Evolutionary conservation across 2,113 vertebrate genomes (phyloP), one percentile per base, ranked within the genome.

Genomic region (Benitochromis conjunctus): DNA sequence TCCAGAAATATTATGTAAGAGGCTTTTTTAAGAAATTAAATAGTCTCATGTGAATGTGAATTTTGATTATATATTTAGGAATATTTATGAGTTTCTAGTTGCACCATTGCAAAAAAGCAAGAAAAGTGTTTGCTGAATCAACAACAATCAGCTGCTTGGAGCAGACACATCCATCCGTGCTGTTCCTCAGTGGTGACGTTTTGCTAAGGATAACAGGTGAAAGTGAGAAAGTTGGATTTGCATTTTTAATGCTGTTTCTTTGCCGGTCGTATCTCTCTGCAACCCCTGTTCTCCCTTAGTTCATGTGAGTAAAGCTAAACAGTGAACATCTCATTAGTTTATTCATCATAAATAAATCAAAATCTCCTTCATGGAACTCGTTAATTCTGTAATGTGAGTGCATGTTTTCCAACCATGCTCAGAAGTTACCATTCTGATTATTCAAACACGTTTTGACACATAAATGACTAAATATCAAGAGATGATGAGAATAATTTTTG

Each of bases 121-220:
- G n/a, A 71, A 71, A 46, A 71, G 41, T 26, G 0, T 69, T 69
- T 69, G 11, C 19, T 66, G 19, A 41, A 66, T 66, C 41, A 0
- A 16, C 36, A 24, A 0, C 21, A 46, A 16, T 24, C 21, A 71
- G 66, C 9, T 71, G 41, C 41, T 1, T 18, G 66, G 14, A 71
- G 13, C 0, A 46, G 64, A 24, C 1, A 10, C 13, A 46, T 0
- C 41, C 1, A 46, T 24, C 14, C 14, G 0, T 60, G 14, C 24
- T 46, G 36, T 9, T 55, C 54, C 54, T 55, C 54, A 55, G 54
- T 24, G n/a, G 9, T 66, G 19, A 66, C 11, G 5, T 9, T 54
- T 54, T n/a, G 18, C 8, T 51, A 54, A 54, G 51, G 51, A 54
- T 9, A 54, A 54, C n/a, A n/a, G 51, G 8, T 54, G 18, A n/a